Evolutionary conservation across 2,113 vertebrate species (phyloP).

Genomic region (Microcebus lehilahytsara): DNA sequence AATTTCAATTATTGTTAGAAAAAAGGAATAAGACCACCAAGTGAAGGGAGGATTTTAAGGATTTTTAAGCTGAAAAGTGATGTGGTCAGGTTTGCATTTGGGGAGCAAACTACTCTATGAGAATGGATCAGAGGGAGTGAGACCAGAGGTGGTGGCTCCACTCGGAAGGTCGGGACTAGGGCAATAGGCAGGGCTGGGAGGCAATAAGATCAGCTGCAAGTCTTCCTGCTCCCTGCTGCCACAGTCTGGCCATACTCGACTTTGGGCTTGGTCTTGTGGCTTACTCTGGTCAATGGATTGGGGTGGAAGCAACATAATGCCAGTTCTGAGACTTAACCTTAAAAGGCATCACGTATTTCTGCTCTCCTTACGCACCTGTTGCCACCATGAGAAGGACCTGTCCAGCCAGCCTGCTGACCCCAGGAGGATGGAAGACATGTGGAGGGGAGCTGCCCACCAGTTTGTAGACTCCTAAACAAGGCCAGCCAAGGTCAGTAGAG

Average conservation of each 20-base stretch:
- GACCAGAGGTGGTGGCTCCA: background rate
- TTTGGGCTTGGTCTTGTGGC: background rate
- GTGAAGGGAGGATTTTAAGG: background rate
- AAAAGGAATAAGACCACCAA: background rate
- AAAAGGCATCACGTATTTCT: background rate
- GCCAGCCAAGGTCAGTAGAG: background rate
- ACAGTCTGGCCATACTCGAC: background rate
- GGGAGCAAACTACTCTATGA: background rate
- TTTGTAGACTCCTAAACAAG: background rate
- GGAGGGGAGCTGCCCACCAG: background rate
- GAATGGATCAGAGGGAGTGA: background rate
- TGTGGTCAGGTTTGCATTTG: background rate
- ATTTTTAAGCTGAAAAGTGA: background rate
- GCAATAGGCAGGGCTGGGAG: background rate
- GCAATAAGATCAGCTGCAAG: background rate
- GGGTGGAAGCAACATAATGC: background rate
- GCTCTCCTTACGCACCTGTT: background rate
- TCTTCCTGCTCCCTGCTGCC: background rate
- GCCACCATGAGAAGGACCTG: background rate
- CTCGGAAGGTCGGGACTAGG: background rate
- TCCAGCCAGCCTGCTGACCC: background rate
- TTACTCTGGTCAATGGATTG: background rate
- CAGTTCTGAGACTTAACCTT: background rate
- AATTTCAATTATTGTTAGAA: background rate
- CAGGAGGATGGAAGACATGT: accelerated